phyloP scores from a whole-genome alignment of 2,888 invertebrate species.

The Apamea epomidion region DNA sequence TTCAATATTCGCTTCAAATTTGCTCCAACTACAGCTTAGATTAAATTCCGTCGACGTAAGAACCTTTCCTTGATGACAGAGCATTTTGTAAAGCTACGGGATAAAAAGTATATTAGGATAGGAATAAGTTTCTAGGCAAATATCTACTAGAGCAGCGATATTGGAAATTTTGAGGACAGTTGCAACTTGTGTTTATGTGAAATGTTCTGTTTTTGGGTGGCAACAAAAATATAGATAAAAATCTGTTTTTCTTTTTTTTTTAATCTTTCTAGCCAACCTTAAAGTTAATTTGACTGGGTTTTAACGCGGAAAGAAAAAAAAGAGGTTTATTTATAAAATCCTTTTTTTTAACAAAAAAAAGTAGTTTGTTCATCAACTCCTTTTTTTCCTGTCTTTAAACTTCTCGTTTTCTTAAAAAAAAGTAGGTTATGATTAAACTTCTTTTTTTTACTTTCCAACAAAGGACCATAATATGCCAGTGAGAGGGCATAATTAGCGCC shows the following conservation, averaged over 20 bases:
- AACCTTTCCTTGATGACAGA: constrained; percentile 64
- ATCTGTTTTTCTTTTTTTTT: background rate
- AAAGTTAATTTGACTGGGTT: too few relatives aligned
- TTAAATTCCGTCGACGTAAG: constrained; percentile 61
- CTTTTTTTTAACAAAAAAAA: too few relatives aligned
- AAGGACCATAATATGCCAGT: background rate
- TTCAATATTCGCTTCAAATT: constrained; percentile 49
- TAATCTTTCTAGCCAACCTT: background rate
- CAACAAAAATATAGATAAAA: background rate
- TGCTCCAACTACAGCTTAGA: constrained; percentile 58
- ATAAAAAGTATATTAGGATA: constrained; percentile 61
- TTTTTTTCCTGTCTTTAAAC: too few relatives aligned
- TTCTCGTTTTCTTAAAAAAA: too few relatives aligned
- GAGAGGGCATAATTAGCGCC: background rate
- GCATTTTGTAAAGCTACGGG: constrained; percentile 59
- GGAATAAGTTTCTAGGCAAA: constrained; percentile 57
- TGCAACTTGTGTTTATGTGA: constrained; percentile 10
- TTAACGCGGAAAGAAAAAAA: too few relatives aligned
- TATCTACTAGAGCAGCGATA: constrained; percentile 43
- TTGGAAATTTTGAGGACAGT: constrained; percentile 37
- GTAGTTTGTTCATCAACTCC: too few relatives aligned
- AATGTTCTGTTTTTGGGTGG: background rate
- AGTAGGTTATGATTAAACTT: too few relatives aligned
- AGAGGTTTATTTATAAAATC: too few relatives aligned
- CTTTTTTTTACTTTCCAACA: background rate